Conservation (phyloP, 2,797 vertebrate genomes). For the Nyctibius grandis region DNA sequence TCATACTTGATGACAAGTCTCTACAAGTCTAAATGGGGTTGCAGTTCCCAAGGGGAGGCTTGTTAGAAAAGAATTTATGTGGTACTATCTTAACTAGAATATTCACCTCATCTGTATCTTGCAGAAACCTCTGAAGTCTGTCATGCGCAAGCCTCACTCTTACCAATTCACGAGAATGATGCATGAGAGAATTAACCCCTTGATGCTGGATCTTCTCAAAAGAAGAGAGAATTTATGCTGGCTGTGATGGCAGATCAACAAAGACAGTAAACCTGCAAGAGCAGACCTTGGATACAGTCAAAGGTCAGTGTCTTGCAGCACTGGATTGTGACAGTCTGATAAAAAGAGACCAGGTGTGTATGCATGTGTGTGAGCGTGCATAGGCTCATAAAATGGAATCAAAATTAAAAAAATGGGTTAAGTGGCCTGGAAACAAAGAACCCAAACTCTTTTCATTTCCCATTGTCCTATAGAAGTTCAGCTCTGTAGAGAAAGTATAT, state of each 20-base stretch:
- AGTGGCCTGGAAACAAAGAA: not conserved
- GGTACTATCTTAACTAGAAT: not conserved
- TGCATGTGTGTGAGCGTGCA: not conserved
- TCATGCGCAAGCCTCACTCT: not conserved
- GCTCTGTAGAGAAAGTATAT: not conserved
- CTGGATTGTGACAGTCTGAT: not conserved
- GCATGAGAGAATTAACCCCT: not conserved
- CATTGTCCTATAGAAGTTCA: not conserved
- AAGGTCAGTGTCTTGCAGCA: not conserved
- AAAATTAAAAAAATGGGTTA: not conserved
- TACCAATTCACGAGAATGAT: not conserved
- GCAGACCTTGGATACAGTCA: not conserved
- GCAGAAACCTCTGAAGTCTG: not conserved
- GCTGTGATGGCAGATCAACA: not conserved
- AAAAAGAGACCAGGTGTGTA: not conserved
- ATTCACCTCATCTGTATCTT: conserved; percentile 9
- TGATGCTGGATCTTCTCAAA: not conserved
- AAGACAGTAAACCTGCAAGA: not conserved
- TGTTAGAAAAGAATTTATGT: not conserved
- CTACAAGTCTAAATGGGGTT: not conserved
- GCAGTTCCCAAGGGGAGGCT: not conserved
- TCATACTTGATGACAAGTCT: not conserved
- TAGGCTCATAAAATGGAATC: not conserved
- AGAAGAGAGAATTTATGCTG: not conserved
- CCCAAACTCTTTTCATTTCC: not conserved